A percentile compares a stretch with the other conserved stretches of the same genome.
Evolutionary conservation across 30 jellyfish, hydroid and myxozoan genomes (phyloP).

Genomic region (Morbakka virulenta): DNA sequence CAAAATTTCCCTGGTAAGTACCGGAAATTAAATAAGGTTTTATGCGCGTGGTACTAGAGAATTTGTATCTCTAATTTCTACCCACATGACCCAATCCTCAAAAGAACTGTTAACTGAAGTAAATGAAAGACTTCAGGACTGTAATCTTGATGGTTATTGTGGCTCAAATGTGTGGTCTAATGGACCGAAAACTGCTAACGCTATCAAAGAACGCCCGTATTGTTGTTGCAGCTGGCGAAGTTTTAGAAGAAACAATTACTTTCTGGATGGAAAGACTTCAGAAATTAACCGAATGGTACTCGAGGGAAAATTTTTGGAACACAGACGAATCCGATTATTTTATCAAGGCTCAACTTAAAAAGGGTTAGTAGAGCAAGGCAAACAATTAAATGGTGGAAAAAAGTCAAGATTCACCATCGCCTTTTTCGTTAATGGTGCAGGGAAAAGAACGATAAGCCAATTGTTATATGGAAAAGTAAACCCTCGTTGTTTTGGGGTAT

Average conservation of each 20-base stretch:
- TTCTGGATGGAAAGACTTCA: constrained; percentile 4
- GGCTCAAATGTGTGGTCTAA: neutral
- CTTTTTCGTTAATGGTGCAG: constrained; percentile 15
- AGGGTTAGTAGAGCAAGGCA: neutral
- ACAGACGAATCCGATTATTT: too few species aligned
- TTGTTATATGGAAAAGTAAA: constrained; percentile 18
- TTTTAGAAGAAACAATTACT: neutral
- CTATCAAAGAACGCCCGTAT: neutral
- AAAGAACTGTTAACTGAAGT: neutral
- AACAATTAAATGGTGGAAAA: too few species aligned
- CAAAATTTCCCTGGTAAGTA: too few species aligned
- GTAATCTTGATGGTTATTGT: neutral
- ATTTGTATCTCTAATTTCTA: neutral
- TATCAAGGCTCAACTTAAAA: neutral
- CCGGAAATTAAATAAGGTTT: neutral
- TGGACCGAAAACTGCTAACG: constrained; percentile 1
- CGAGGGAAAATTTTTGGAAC: neutral
- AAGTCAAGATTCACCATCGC: constrained; percentile 13
- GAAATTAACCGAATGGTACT: neutral
- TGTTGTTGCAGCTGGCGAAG: neutral
- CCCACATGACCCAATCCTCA: constrained; percentile 1
- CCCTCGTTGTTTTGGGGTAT: neutral
- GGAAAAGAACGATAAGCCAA: constrained; percentile 16
- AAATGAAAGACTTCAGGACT: neutral
- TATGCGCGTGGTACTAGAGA: too few species aligned